Evolutionary conservation across 2,797 vertebrate genomes (phyloP).

Genomic region (Muscicapa striata): DNA sequence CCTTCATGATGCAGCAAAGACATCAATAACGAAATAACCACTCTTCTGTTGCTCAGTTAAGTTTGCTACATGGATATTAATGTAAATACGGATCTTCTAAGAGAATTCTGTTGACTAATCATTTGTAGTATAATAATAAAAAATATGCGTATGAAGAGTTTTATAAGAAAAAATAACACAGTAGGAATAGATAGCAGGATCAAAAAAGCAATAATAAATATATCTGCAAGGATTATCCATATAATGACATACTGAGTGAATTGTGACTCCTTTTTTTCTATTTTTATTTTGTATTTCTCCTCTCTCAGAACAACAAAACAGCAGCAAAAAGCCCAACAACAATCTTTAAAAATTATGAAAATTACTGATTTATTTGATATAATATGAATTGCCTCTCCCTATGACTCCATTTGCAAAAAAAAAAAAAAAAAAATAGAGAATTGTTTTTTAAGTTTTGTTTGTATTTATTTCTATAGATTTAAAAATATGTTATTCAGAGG

Average conservation of each 20-base stretch:
- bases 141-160: not conserved
- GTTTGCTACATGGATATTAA: constrained; percentile 61
- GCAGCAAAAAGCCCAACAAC: not conserved
- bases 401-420: not conserved
- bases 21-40: constrained; percentile 61
- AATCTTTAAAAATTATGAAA: not conserved
- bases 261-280: accelerated
- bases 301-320: not conserved
- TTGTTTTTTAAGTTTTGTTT: not conserved
- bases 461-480: not conserved
- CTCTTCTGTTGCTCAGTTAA: constrained; percentile 57
- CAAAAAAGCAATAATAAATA: not conserved
- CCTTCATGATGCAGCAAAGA: constrained; percentile 56
- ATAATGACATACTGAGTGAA: not conserved
- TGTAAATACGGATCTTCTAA: constrained; percentile 51
- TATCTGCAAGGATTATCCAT: not conserved
- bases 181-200: not conserved
- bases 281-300: not conserved
- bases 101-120: constrained; percentile 52
- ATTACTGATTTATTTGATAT: not conserved
- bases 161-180: not conserved
- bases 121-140: constrained; percentile 23
- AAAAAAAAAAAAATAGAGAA: not conserved
- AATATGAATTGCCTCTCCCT: not conserved
- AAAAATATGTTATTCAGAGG: not conserved